These are phyloP conservation scores for Lophochroa leadbeateri DNA, from an alignment of 2,113 vertebrate species.

Conservation along the genomic window DNA sequence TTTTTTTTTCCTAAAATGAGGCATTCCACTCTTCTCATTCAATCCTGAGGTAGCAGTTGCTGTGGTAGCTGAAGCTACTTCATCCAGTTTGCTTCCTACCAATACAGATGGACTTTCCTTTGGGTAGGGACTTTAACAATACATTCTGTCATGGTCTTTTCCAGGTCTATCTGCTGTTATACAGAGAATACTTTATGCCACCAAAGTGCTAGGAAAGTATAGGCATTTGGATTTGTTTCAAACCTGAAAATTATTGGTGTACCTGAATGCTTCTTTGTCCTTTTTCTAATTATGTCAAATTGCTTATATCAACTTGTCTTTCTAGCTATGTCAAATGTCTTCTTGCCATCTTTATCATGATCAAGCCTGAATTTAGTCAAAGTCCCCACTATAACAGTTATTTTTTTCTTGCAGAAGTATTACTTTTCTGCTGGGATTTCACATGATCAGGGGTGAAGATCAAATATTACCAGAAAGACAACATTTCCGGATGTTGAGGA, in stretches of 20 bases:
- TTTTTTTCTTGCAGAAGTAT: not conserved
- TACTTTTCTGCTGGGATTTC: not conserved
- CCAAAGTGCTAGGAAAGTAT: not conserved
- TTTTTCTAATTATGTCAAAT: not conserved
- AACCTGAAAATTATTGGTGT: not conserved
- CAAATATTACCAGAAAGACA: not conserved
- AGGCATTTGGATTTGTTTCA: not conserved
- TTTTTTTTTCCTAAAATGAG: not conserved
- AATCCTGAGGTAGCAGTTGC: not conserved
- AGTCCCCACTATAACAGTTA: not conserved
- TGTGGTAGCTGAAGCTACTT: not conserved
- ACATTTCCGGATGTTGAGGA: not conserved
- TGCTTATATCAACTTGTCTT: not conserved
- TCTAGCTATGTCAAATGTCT: not conserved
- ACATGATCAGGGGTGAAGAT: not conserved
- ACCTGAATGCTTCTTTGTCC: not conserved
- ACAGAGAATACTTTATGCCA: not conserved
- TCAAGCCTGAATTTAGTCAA: not conserved
- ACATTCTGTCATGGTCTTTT: not conserved
- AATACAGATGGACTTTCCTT: fast-evolving
- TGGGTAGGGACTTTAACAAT: not conserved
- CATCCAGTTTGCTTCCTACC: not conserved
- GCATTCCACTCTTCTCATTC: not conserved
- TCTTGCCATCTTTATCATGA: not conserved
- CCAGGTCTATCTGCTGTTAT: not conserved